Base-by-base conservation (phyloP, 2,797 vertebrate genomes). In the Siniperca scherzeri region DNA sequence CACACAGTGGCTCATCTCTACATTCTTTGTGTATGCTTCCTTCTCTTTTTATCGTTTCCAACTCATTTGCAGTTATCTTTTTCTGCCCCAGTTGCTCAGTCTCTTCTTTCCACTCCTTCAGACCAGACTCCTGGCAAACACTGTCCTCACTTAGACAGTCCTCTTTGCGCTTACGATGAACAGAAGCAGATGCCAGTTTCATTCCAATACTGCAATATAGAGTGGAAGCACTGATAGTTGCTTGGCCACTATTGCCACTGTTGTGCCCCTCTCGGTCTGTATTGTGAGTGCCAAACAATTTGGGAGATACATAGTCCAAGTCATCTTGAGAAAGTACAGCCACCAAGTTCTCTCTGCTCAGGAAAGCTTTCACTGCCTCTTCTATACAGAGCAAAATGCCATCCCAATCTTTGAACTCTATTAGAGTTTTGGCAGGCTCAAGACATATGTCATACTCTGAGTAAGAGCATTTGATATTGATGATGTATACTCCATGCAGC, bases 381-480 rank as follows among this genome's bases (percentile, higher is more conserved):
- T 99, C 97, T 74, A 98, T 2, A 48, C 97, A 98, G 69, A 91
- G 74, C 78, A 98, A 88, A 84, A 98, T 81, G 60, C 90, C 88
- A 82, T 97, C 96, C 98, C 99, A 99, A 84, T 97, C 97, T 92
- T 95, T 97, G 91, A 99, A 99, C 90, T 99, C 98, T 64, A 99
- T 97, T 21, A 99, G 92, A 66, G 97, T 98, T 94, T 99, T 99
- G 74, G 97, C 94, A 77, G 99, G 98, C 82, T 99, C 98, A 46
- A 99, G 92, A 88, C 97, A 98, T 67, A 99, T 93, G 79, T 99
- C 99, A 80, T 99, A 99, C 57, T 98, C 97, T 10, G 95, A 95
- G 88, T 95, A 96, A 0, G 90, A 91, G 82, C 99, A 99, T 71
- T 96, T 96, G 53, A 99, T 95, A 17, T 99, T 97, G 72, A 99